Percentiles rank a stretch among this genome's conserved stretches.
Evolutionary conservation across 2,113 vertebrate genomes (phyloP).

Genomic region (Corynorhinus townsendii): DNA sequence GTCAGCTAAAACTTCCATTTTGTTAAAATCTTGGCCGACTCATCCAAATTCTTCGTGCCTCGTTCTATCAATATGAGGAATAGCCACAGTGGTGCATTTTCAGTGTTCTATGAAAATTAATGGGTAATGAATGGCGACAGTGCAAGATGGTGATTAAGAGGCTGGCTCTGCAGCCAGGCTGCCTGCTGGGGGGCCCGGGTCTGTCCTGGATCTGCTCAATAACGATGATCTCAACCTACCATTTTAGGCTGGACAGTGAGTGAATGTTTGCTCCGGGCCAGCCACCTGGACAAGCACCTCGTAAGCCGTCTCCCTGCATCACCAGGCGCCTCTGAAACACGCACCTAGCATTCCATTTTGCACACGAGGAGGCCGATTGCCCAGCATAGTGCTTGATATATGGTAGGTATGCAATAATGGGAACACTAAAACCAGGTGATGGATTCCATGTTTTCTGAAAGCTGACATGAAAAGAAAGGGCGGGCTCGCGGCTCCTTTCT

Average conservation of each 20-base stretch:
- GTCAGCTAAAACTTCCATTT: neutral
- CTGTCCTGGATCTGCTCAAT: conserved; percentile 53
- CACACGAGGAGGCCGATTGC: neutral
- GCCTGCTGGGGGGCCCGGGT: neutral
- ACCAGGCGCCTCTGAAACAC: neutral
- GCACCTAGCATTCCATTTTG: neutral
- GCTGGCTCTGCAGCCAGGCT: conserved; percentile 23
- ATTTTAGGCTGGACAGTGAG: conserved; percentile 8
- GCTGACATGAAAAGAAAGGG: neutral
- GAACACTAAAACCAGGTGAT: neutral
- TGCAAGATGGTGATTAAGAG: conserved; percentile 61
- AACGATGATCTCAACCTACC: conserved; percentile 30
- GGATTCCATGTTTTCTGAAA: neutral
- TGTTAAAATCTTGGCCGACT: conserved; percentile 22
- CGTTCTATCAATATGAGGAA: conserved; percentile 61
- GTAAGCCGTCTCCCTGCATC: neutral
- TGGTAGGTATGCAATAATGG: neutral
- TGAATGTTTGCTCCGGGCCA: conserved; percentile 12
- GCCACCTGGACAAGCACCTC: neutral
- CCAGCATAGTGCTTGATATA: neutral
- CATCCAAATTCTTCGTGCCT: neutral
- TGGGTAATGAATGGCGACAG: conserved; percentile 57
- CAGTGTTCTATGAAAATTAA: conserved; percentile 66
- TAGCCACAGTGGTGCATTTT: conserved; percentile 37
- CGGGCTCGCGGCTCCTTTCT: neutral